Conservation (phyloP, 2,113 vertebrate species). For the Dasyurus viverrinus region DNA sequence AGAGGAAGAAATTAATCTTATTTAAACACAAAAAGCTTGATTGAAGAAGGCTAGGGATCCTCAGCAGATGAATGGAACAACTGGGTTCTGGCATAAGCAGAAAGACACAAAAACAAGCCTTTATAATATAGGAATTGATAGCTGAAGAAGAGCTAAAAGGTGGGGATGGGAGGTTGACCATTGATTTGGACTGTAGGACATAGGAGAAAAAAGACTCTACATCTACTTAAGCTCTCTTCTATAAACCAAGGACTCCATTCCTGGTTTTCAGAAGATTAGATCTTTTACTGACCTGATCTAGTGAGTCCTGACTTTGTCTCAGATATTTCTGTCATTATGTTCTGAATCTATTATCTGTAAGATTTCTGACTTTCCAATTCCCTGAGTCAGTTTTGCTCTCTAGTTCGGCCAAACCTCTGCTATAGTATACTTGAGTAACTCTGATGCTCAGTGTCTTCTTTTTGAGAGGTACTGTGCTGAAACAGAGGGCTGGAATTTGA, state of each 20-base stretch:
- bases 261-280: neutral
- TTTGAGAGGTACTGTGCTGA: neutral
- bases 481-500: neutral
- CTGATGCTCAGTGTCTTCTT: neutral
- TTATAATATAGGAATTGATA: neutral
- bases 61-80: neutral
- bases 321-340: neutral
- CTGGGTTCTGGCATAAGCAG: neutral
- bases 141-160: neutral
- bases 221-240: neutral
- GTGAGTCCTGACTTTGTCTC: neutral
- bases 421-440: neutral
- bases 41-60: neutral
- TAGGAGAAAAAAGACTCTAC: neutral
- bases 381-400: neutral
- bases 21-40: neutral
- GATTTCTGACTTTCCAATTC: neutral
- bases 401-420: neutral
- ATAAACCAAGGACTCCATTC: neutral
- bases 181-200: neutral
- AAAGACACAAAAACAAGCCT: neutral
- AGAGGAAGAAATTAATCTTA: neutral
- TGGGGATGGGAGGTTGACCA: neutral
- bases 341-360: neutral
- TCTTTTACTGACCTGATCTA: neutral